Evolutionary conservation across 1,140 invertebrate species (phyloP).

Genomic region (Bombus waltoni): DNA sequence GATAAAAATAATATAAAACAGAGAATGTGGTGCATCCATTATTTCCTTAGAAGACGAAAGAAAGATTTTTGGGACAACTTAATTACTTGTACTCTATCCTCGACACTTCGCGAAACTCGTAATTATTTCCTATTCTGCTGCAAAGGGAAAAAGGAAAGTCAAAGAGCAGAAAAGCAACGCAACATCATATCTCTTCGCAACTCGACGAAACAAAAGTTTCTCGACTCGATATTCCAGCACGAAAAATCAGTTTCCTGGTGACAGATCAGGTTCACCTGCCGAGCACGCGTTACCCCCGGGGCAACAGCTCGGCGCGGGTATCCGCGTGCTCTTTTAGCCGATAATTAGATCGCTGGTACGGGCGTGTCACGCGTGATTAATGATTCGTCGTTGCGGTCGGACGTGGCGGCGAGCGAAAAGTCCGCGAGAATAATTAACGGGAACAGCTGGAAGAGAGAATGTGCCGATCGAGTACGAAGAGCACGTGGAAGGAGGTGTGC

Average conservation of each 20-base stretch:
- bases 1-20: no score
- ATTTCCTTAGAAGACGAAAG: no score
- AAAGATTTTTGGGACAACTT: no score
- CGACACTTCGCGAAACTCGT: neutral
- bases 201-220: no score
- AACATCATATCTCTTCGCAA: neutral
- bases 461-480: neutral
- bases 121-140: neutral
- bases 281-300: neutral
- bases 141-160: neutral
- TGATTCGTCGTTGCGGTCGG: slow-evolving; percentile 39
- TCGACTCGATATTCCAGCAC: neutral
- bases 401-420: slow-evolving; percentile 41
- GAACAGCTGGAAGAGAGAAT: slow-evolving; percentile 22
- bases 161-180: neutral
- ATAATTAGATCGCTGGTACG: slow-evolving; percentile 61
- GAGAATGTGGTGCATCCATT: no score
- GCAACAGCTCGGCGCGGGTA: neutral
- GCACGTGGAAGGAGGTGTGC: neutral
- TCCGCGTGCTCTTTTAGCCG: slow-evolving; percentile 18
- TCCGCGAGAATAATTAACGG: slow-evolving; percentile 59
- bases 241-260: neutral
- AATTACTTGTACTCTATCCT: neutral
- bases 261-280: slow-evolving; percentile 17
- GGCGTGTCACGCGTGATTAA: slow-evolving; percentile 55